Conservation (phyloP, 2,797 vertebrate species). For the Crocidura indochinensis region DNA sequence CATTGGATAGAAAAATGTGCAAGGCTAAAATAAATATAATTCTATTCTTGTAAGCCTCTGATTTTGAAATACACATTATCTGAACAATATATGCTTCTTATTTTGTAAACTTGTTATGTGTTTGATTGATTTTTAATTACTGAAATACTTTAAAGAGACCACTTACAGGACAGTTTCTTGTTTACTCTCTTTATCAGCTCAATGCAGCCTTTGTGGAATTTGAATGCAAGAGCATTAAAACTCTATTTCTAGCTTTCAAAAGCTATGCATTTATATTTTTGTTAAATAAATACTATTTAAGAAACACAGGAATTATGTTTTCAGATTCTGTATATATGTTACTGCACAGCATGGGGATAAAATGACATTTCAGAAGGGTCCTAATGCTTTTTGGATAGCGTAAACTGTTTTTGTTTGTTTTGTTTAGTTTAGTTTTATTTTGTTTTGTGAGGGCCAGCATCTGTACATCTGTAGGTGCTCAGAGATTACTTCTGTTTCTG, state of each 20-base stretch:
- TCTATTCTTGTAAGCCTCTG: slow-evolving; percentile 60
- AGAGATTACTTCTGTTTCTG: too few species aligned
- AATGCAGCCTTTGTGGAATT: slow-evolving; percentile 88
- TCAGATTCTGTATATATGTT: slow-evolving; percentile 83
- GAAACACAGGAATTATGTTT: slow-evolving; percentile 81
- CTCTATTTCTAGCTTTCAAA: slow-evolving; percentile 90
- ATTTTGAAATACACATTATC: slow-evolving; percentile 59
- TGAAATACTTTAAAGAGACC: slow-evolving; percentile 87
- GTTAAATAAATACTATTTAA: slow-evolving; percentile 84
- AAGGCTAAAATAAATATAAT: slow-evolving; percentile 76
- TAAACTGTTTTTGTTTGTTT: too few species aligned
- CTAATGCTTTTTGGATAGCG: slow-evolving; percentile 83
- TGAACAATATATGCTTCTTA: slow-evolving; percentile 77
- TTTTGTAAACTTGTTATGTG: slow-evolving; percentile 75
- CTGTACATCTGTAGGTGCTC: too few species aligned
- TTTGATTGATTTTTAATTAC: slow-evolving; percentile 91
- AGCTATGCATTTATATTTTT: slow-evolving; percentile 83
- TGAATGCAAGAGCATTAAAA: slow-evolving; percentile 88
- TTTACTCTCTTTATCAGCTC: slow-evolving; percentile 90
- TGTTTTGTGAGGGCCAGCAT: too few species aligned
- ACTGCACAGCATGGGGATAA: not conserved
- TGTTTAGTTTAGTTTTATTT: too few species aligned
- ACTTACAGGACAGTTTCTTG: slow-evolving; percentile 89
- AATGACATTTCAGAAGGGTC: slow-evolving; percentile 76
- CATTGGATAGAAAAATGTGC: slow-evolving; percentile 67